Evolutionary conservation across 2,888 invertebrate genomes (phyloP), one percentile per base, ranked within the genome.

Genomic region (Pachymerium ferrugineum): DNA sequence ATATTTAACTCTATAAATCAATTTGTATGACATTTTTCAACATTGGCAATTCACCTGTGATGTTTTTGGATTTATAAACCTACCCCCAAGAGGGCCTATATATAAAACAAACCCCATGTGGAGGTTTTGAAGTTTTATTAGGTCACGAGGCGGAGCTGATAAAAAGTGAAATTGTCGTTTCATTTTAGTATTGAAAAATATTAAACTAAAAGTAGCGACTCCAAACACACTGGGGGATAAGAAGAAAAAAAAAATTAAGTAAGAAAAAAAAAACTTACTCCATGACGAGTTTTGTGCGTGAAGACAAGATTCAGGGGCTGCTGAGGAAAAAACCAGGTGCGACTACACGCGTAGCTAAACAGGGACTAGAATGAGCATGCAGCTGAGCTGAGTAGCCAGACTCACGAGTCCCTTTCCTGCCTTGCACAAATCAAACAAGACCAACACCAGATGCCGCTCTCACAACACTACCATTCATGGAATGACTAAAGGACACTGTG

Each of bases 61-160:
- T 25, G 62, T 25, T 62, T 62, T 28, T 62, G 28, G n/a, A 28
- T 62, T 25, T 25, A 28, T 28, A 62, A 25, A 62, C n/a, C 8
- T 25, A 62, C 62, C 62, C 62, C 62, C 28, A 62, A 62, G 28
- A 14, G 62, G 62, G n/a, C 62, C 25, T 62, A 62, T 25, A 28
- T 62, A 28, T 25, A 28, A 62, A 62, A 62, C n/a, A 62, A 62
- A 28, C 62, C 62, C 62, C 62, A 62, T 62, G 62, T 62, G 62
- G 62, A 62, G 62, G n/a, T 62, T 62, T 25, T 14, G 28, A 62
- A 62, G 28, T 62, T 62, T 62, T 62, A 62, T 25, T 62, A 28
- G 62, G 62, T 62, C 62, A 62, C 62, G 28, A 62, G 62, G 62
- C 62, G 62, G 62, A 62, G 62, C 28, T 62, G 62, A 62, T 62